Evolutionary conservation across 2,797 vertebrate genomes (phyloP).

Genomic region (Cygnus olor): DNA sequence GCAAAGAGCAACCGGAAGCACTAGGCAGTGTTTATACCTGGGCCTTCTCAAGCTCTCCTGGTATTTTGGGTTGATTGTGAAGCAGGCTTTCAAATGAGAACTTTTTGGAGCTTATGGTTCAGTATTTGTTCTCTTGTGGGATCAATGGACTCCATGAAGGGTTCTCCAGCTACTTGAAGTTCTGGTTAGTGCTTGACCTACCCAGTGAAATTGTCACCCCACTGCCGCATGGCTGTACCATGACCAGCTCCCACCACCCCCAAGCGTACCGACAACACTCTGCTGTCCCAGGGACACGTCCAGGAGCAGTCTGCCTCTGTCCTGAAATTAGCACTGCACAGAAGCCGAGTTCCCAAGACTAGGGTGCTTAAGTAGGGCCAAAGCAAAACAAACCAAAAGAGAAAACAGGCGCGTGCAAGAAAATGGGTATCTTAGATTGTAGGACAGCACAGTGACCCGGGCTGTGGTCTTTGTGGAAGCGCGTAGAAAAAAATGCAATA

Average conservation of each 20-base stretch:
- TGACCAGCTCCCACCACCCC: not conserved
- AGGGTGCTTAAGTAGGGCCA: not conserved
- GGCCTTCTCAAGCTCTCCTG: not conserved
- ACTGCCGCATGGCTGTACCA: not conserved
- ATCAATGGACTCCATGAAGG: not conserved
- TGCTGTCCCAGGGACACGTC: not conserved
- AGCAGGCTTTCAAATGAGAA: not conserved
- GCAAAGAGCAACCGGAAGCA: not conserved
- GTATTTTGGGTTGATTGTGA: not conserved
- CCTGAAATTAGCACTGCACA: not conserved
- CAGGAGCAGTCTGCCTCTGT: not conserved
- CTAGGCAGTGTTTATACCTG: not conserved
- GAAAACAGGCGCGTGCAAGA: not conserved
- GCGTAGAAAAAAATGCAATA: not conserved
- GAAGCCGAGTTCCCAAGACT: not conserved
- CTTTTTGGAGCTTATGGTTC: not conserved
- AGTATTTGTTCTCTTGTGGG: not conserved
- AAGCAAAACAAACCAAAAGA: not conserved
- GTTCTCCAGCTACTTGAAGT: not conserved
- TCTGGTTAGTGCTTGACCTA: not conserved
- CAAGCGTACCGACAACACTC: not conserved
- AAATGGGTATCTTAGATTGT: not conserved
- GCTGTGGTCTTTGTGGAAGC: not conserved
- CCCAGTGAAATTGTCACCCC: not conserved
- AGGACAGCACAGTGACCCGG: not conserved